These are phyloP conservation scores for Elegia similella DNA, from an alignment of 2,888 invertebrate genomes.

Conservation along the genomic window DNA sequence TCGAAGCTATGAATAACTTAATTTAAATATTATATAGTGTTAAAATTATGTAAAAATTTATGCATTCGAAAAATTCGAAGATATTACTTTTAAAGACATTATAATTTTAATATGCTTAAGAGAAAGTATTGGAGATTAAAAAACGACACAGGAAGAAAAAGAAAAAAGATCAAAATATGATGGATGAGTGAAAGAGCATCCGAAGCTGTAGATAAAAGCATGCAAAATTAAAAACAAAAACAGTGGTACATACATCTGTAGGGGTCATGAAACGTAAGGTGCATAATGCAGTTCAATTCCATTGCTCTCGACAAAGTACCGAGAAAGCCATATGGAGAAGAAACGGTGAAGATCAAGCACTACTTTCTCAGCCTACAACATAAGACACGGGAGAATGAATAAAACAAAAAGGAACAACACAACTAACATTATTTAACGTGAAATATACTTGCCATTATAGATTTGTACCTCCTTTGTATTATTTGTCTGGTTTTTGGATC, in stretches of 20 bases:
- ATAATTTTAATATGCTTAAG: neutral
- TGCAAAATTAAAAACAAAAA: slow-evolving; percentile 46
- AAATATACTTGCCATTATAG: slow-evolving; percentile 93
- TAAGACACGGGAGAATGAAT: slow-evolving; percentile 56
- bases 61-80: neutral
- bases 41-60: neutral
- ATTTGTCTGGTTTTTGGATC: slow-evolving; percentile 99
- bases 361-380: slow-evolving; percentile 88
- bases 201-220: slow-evolving; percentile 35
- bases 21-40: slow-evolving; percentile 6
- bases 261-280: slow-evolving; percentile 66
- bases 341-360: slow-evolving; percentile 89
- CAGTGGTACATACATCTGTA: slow-evolving; percentile 69
- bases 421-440: slow-evolving; percentile 26
- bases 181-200: slow-evolving; percentile 16
- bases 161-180: slow-evolving; percentile 20
- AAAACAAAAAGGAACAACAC: slow-evolving; percentile 44
- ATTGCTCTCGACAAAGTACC: slow-evolving; percentile 67
- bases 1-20: neutral
- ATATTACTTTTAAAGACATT: neutral
- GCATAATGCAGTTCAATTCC: slow-evolving; percentile 61
- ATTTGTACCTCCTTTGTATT: slow-evolving; percentile 97
- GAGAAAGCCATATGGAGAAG: slow-evolving; percentile 87
- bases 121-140: neutral
- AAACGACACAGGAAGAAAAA: neutral